phyloP scores from a whole-genome alignment of 2,888 invertebrate species.

The Thera obeliscata region DNA sequence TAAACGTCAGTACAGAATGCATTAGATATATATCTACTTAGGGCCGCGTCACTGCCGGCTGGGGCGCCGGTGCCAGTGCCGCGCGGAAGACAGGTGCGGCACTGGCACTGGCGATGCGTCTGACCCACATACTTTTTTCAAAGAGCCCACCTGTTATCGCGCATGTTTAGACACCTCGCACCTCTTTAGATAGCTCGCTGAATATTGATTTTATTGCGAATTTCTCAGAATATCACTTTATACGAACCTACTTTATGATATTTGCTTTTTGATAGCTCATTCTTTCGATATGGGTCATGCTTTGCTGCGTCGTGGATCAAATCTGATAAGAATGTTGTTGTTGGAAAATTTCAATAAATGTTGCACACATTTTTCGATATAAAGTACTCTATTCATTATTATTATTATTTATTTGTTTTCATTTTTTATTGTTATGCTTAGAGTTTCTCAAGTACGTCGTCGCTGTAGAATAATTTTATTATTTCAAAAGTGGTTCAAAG shows the following conservation, averaged over 20 bases:
- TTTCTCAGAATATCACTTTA: slow-evolving; percentile 53
- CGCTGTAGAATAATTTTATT: no score
- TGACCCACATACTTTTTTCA: slow-evolving; percentile 54
- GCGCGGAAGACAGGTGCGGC: slow-evolving; percentile 48
- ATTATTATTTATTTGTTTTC: no score
- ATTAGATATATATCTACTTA: slow-evolving; percentile 20
- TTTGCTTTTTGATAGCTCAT: slow-evolving; percentile 41
- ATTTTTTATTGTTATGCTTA: no score
- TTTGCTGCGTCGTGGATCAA: slow-evolving; percentile 1
- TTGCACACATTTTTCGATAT: no score
- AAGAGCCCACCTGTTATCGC: slow-evolving; percentile 47
- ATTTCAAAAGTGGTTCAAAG: no score
- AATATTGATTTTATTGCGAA: slow-evolving; percentile 47
- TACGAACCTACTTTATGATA: slow-evolving; percentile 12
- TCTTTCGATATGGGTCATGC: slow-evolving; percentile 18
- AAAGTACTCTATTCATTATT: no score
- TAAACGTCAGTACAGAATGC: slow-evolving; percentile 15
- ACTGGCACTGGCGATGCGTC: slow-evolving; percentile 19
- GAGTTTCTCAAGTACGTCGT: no score
- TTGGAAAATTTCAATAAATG: no score
- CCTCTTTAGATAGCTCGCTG: slow-evolving; percentile 43
- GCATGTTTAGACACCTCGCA: slow-evolving; percentile 50
- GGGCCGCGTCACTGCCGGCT: neutral
- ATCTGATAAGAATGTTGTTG: slow-evolving; percentile 7
- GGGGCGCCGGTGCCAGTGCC: slow-evolving; percentile 2